Evolutionary conservation across 2,888 invertebrate genomes (phyloP), one percentile per base, ranked within the genome.

Genomic region (Calliphora vomitoria): DNA sequence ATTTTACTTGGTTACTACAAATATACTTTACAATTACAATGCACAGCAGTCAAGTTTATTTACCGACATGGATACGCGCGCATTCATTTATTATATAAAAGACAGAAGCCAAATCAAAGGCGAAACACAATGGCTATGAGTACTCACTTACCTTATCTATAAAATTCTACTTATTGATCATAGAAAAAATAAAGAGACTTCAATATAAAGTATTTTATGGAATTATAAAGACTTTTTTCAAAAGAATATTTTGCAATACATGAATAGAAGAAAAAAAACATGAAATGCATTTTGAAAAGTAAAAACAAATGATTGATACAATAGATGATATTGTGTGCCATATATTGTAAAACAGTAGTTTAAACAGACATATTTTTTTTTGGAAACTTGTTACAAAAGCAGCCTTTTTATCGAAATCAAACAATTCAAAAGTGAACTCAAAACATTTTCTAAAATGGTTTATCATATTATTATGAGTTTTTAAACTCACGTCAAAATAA

Each of bases 151-250:
- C 72, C 68, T 74, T 80, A 76, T 81, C 69, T 75, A 74, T 66
- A 78, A 78, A 58, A 84, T 79, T 66, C n/a, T 60, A 38, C 47
- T 62, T 62, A 75, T 60, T 74, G 68, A 85, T 85, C 75, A 62
- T 55, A 55, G 41, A 55, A 38, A 78, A 74, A 18, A 81, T 18
- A 81, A 64, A 62, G 13, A 15, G 11, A n/a, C 38, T 80, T 20
- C 8, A 68, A 44, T 25, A 64, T 31, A 60, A 71, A 68, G 13
- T 47, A 38, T 79, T 68, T 68, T 31, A 75, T 74, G 68, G 68
- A 60, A 66, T 84, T 79, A 66, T 20, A 79, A 72, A 79, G 50
- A 66, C n/a, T 58, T 38, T 58, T 84, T 53, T 44, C 15, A 53
- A 71, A 72, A 79, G 53, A 66, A 83, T 50, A n/a, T 20, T 53